Conservation (phyloP, 2,797 vertebrate species). For the Poliocrania exsul region DNA sequence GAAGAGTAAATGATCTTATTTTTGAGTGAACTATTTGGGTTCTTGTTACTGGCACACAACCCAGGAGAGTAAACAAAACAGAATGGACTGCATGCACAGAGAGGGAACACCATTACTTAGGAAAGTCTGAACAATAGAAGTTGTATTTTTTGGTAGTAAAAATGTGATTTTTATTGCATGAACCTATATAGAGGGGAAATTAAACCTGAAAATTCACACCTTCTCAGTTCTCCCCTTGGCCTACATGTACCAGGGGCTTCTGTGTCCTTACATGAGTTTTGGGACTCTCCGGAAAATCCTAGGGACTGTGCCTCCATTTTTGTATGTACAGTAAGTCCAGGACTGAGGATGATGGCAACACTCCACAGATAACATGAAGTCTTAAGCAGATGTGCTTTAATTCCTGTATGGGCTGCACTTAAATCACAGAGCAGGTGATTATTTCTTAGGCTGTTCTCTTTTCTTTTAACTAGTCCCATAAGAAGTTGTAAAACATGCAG, state of each 20-base stretch:
- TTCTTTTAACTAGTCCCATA: background rate
- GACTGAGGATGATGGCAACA: background rate
- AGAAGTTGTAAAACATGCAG: background rate
- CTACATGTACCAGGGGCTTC: background rate
- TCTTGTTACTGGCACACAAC: constrained; percentile 42
- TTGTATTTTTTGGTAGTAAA: background rate
- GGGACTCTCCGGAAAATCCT: background rate
- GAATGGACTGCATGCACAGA: background rate
- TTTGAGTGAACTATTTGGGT: constrained; percentile 23
- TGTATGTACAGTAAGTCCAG: background rate
- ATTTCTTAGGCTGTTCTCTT: background rate
- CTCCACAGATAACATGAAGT: accelerated
- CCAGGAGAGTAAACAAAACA: constrained; percentile 39
- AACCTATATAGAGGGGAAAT: background rate
- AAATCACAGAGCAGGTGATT: background rate
- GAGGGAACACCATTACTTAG: background rate
- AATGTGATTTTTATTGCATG: background rate
- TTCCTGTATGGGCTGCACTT: background rate
- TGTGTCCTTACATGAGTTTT: background rate
- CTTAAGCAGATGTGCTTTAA: background rate
- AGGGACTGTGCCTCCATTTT: background rate
- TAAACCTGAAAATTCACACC: background rate
- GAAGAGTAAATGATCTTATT: constrained; percentile 31
- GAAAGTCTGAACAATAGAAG: background rate
- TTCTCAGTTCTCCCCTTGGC: background rate